Base-by-base conservation (phyloP, 2,888 invertebrate genomes). In the Griposia aprilina region DNA sequence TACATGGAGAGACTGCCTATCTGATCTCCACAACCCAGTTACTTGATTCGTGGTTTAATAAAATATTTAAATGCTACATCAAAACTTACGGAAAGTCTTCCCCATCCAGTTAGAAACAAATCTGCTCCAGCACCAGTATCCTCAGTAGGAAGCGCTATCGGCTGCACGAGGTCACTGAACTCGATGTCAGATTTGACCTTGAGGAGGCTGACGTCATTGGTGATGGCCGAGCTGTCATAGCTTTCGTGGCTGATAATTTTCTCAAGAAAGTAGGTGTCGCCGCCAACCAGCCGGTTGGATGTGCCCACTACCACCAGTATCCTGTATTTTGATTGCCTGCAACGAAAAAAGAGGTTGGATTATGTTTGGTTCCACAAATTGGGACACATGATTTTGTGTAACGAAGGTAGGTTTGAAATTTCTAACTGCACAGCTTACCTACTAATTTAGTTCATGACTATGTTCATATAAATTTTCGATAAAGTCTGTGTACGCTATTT, bases 181-280 rank as follows among this genome's bases (percentile, higher is more conserved):
- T 81, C 80, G 13, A 97, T 97, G 5, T 92, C 88, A 0, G 70
- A 68, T 2, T 86, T 73, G 0, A 96, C 90, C 78, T 91, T 93
- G 26, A 97, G 87, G 0, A 97, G 90, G 83, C 96, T 97, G 82
- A 97, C 92, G 89, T 97, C 97, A 82, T 97, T 96, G 0, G 17
- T 80, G 68, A 97, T 95, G 23, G 90, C 73, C 0, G 63, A 17
- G 0, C 90, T 76, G 83, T 97, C 90, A 89, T 96, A 97, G 3
- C 93, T 60, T 26, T 94, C 91, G 85, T 97, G 97, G 26, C 94
- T 81, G 45, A 95, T 90, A 80, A 96, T 93, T n/a, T 89, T 82
- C 0, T 93, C 90, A 0, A 97, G 94, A 0, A 89, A 76, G 88
- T 97, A 96, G 6, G 83, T 87, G 17, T 92, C 92, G 0, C 97